Percentiles rank a stretch among this genome's conserved stretches.
Conservation (phyloP, 1,140 invertebrate genomes). For the Piezodorus guildinii region DNA sequence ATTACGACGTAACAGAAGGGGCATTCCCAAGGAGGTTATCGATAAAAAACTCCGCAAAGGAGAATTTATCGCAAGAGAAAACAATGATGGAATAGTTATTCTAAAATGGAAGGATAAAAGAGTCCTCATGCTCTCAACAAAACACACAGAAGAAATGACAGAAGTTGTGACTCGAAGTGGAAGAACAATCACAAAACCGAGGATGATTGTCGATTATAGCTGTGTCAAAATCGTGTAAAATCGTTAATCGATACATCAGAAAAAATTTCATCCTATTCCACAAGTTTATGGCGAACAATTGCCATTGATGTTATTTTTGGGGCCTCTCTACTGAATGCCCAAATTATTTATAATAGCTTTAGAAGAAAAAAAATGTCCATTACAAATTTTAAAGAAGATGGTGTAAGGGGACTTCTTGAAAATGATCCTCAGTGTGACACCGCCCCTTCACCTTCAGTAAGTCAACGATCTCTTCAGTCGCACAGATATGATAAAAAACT, state of each 20-base stretch:
- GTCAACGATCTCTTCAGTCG: background rate
- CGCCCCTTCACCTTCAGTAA: background rate
- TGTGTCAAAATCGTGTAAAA: no score
- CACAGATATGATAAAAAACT: background rate
- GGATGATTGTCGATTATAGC: no score
- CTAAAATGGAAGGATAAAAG: background rate
- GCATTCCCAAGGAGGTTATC: no score
- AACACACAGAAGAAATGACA: no score
- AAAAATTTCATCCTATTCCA: background rate
- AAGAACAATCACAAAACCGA: no score
- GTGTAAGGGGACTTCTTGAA: background rate
- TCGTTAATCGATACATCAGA: background rate
- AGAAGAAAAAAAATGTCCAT: no score
- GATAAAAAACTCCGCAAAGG: no score
- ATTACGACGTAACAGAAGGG: background rate
- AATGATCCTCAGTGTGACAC: background rate
- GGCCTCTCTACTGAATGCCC: no score
- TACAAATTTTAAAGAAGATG: no score
- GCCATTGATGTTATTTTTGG: background rate
- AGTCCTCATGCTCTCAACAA: no score
- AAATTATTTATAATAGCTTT: no score
- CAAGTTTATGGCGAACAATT: background rate
- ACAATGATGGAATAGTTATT: background rate
- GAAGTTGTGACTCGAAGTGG: no score
- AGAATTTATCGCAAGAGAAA: background rate